Conservation (phyloP, 2,113 vertebrate genomes). For the Sinocyclocheilus anshuiensis region DNA sequence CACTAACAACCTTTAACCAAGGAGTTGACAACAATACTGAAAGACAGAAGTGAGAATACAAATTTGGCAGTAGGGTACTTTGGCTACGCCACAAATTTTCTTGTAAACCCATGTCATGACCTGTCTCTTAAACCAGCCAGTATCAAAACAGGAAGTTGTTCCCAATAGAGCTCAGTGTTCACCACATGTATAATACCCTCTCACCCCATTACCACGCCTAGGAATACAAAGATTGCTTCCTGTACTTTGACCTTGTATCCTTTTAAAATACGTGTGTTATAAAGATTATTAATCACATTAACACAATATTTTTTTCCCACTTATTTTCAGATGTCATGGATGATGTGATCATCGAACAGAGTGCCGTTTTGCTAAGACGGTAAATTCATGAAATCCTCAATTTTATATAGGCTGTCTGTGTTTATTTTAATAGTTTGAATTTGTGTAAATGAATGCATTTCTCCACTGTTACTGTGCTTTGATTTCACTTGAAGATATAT, state of each 20-base stretch:
- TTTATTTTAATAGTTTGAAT: neutral
- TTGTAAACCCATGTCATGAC: neutral
- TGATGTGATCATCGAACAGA: conserved; percentile 71
- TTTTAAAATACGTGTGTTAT: neutral
- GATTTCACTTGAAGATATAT: conserved; percentile 69
- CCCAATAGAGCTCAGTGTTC: conserved; percentile 29
- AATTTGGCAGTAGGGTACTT: neutral
- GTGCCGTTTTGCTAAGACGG: conserved; percentile 74
- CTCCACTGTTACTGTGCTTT: neutral
- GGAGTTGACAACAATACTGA: neutral
- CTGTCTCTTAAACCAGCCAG: neutral
- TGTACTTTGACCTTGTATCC: neutral
- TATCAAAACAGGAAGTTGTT: conserved; percentile 20
- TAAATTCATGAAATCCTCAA: conserved; percentile 48
- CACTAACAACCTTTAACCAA: neutral
- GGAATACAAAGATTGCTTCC: neutral
- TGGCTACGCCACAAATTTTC: neutral
- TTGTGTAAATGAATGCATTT: neutral
- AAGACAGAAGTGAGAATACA: conserved; percentile 3
- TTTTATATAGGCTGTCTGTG: neutral
- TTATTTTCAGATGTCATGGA: conserved; percentile 71
- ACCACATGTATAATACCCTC: neutral
- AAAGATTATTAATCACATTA: neutral
- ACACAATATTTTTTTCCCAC: neutral
- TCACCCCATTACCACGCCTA: neutral